Conservation (phyloP, 1,140 invertebrate genomes). For the Ostrea edulis region DNA sequence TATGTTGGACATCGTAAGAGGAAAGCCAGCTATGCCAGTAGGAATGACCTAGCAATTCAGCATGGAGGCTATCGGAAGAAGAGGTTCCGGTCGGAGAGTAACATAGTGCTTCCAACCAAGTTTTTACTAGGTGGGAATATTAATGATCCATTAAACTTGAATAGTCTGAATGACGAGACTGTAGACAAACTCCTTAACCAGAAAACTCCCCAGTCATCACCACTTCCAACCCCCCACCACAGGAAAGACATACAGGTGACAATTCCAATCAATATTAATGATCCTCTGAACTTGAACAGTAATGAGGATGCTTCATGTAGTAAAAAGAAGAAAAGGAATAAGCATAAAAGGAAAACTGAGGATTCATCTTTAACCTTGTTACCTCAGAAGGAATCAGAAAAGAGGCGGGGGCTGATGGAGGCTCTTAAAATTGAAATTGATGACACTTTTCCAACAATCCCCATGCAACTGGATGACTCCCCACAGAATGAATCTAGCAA, state of each 20-base stretch:
- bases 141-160: constrained; percentile 95
- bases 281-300: constrained; percentile 92
- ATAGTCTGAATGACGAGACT: constrained; percentile 92
- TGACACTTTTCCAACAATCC: not conserved
- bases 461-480: not conserved
- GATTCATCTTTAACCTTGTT: constrained; percentile 16
- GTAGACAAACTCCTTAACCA: constrained; percentile 89
- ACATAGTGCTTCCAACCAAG: constrained; percentile 90
- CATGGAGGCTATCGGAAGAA: constrained; percentile 51
- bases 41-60: constrained; percentile 44
- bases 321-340: constrained; percentile 80
- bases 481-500: constrained; percentile 25
- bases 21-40: constrained; percentile 52
- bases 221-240: constrained; percentile 90
- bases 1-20: constrained; percentile 45
- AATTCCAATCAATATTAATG: constrained; percentile 94
- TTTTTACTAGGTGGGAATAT: constrained; percentile 97
- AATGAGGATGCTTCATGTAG: constrained; percentile 82
- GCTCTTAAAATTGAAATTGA: constrained; percentile 72
- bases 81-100: constrained; percentile 56
- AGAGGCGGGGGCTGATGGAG: constrained; percentile 63
- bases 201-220: constrained; percentile 92
- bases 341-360: constrained; percentile 74
- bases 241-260: constrained; percentile 93
- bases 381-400: constrained; percentile 52